Percentiles rank a stretch among this genome's conserved stretches.
phyloP scores from a whole-genome alignment of 2,797 vertebrate species.

The Acanthiza pusilla region DNA sequence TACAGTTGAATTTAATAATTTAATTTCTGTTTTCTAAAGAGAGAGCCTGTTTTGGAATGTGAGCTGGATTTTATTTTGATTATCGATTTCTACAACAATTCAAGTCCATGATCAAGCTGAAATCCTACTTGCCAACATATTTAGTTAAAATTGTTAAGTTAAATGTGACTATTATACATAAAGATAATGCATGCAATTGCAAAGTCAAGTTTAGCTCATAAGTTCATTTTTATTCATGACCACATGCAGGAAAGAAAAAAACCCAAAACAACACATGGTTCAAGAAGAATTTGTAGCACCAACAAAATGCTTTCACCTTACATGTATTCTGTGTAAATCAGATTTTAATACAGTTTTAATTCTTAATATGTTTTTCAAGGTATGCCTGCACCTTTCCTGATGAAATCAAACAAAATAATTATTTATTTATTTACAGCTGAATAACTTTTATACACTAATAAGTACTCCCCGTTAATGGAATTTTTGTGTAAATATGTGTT shows the following conservation, averaged over 20 bases:
- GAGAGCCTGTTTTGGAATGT: background rate
- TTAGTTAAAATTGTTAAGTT: background rate
- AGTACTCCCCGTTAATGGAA: background rate
- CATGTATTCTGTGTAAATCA: background rate
- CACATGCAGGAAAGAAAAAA: background rate
- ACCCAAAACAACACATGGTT: accelerated
- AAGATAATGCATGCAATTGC: background rate
- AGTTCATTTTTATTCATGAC: background rate
- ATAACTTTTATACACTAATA: background rate
- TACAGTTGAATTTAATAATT: background rate
- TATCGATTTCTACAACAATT: background rate
- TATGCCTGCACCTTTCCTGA: background rate
- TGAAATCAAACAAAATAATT: background rate
- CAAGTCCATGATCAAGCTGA: background rate
- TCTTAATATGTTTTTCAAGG: background rate
- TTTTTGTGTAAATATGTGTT: background rate
- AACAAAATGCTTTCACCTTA: background rate
- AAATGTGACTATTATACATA: background rate
- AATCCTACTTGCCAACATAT: background rate
- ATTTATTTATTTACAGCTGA: background rate
- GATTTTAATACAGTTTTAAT: background rate
- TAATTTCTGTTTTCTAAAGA: background rate
- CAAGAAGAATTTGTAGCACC: background rate
- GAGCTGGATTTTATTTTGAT: background rate
- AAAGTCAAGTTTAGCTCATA: background rate